Conservation (phyloP, 2,113 vertebrate species). For the Aphyosemion australe region DNA sequence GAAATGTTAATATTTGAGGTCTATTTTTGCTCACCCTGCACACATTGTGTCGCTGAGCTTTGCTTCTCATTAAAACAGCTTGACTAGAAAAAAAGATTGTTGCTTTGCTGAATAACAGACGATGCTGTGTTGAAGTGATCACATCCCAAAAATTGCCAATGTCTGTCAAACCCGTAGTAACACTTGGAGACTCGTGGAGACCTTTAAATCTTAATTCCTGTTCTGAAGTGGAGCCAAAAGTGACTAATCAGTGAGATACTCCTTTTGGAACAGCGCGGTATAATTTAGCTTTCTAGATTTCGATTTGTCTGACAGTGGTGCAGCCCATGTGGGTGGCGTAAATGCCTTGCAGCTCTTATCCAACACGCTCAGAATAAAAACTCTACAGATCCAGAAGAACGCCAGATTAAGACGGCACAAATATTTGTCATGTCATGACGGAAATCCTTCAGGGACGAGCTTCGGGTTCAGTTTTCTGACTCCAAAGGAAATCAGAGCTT, state of each 20-base stretch:
- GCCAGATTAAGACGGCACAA: background rate
- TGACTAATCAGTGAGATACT: conserved; percentile 51
- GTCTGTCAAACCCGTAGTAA: conserved; percentile 30
- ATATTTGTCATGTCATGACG: background rate
- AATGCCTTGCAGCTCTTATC: conserved; percentile 47
- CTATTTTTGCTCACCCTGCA: conserved; percentile 26
- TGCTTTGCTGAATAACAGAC: conserved; percentile 2
- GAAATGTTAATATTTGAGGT: conserved; percentile 2
- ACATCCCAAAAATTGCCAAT: conserved; percentile 27
- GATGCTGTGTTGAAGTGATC: conserved; percentile 5
- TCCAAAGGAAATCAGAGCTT: no score
- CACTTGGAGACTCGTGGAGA: conserved; percentile 18
- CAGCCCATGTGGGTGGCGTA: conserved; percentile 58
- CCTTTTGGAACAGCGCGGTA: conserved; percentile 30
- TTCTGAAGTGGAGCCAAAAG: conserved; percentile 19
- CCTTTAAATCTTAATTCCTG: conserved; percentile 32
- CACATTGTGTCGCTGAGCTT: conserved; percentile 11
- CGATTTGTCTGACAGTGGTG: conserved; percentile 48
- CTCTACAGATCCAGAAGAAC: conserved; percentile 4
- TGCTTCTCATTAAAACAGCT: conserved; percentile 22
- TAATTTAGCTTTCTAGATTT: conserved; percentile 49
- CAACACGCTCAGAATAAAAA: conserved; percentile 24
- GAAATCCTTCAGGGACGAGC: background rate
- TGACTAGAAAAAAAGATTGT: conserved; percentile 7
- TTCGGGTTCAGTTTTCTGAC: no score